Percentiles rank a stretch among this genome's conserved stretches.
Conservation (phyloP, 2,888 invertebrate genomes). For the Morpho helenor region DNA sequence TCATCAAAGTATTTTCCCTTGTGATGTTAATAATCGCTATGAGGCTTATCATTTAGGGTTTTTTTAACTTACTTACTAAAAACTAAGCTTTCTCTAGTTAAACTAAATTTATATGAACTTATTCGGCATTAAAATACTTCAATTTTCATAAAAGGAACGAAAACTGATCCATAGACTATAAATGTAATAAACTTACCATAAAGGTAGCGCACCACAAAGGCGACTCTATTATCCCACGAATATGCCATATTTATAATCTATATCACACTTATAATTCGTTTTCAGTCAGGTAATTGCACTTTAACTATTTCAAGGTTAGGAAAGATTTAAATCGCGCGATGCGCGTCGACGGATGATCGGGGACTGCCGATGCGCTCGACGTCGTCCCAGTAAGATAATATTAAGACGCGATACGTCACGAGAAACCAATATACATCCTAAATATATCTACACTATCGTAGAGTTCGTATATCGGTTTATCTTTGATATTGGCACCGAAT, state of each 20-base stretch:
- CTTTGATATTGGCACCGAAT: conserved; percentile 20
- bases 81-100: no score
- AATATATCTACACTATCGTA: conserved; percentile 23
- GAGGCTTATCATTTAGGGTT: no score
- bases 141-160: no score
- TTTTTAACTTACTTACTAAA: no score
- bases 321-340: conserved; percentile 20
- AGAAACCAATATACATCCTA: conserved; percentile 20
- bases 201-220: conserved; percentile 88
- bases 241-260: conserved; percentile 81
- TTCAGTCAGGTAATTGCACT: conserved; percentile 3
- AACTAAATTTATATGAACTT: no score
- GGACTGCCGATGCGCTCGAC: conserved; percentile 49
- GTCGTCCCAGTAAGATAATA: conserved; percentile 35
- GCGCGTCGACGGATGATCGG: conserved; percentile 47
- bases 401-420: conserved; percentile 13
- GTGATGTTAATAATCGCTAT: no score
- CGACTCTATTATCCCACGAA: conserved; percentile 91
- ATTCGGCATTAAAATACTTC: no score
- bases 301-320: neutral
- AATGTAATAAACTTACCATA: conserved; percentile 84
- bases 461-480: conserved; percentile 18
- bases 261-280: conserved; percentile 4
- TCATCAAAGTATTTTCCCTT: no score
- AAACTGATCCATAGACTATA: neutral